Evolutionary conservation across 2,113 vertebrate genomes (phyloP).

Genomic region (Bubalus kerabau): DNA sequence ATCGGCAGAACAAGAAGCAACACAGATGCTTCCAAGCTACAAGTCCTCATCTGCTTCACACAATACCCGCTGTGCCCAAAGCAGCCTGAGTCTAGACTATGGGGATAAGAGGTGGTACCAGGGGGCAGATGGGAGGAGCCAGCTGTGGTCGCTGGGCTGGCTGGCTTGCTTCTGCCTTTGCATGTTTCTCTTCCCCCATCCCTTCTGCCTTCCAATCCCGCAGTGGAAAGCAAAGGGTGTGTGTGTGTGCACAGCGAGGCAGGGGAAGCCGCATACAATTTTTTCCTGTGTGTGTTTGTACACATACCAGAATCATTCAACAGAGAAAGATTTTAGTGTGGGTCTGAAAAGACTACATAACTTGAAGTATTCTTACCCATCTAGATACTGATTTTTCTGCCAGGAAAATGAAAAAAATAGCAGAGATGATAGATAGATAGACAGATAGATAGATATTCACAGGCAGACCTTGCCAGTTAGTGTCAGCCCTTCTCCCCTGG

Average conservation of each 20-base stretch:
- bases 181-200: background rate
- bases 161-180: background rate
- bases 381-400: background rate
- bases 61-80: background rate
- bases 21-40: background rate
- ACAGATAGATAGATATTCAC: background rate
- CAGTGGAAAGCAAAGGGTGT: background rate
- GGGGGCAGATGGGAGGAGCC: background rate
- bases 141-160: background rate
- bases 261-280: background rate
- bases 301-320: background rate
- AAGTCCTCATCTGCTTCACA: background rate
- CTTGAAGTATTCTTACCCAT: background rate
- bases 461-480: background rate
- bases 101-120: rapidly evolving
- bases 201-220: background rate
- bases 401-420: background rate
- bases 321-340: background rate
- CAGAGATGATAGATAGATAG: background rate
- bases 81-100: background rate
- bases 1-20: background rate
- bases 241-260: background rate
- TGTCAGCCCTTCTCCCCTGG: background rate
- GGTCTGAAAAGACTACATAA: background rate
- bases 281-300: background rate